phyloP scores from a whole-genome alignment of 2,797 vertebrate species.

The Ambastaia sidthimunki region DNA sequence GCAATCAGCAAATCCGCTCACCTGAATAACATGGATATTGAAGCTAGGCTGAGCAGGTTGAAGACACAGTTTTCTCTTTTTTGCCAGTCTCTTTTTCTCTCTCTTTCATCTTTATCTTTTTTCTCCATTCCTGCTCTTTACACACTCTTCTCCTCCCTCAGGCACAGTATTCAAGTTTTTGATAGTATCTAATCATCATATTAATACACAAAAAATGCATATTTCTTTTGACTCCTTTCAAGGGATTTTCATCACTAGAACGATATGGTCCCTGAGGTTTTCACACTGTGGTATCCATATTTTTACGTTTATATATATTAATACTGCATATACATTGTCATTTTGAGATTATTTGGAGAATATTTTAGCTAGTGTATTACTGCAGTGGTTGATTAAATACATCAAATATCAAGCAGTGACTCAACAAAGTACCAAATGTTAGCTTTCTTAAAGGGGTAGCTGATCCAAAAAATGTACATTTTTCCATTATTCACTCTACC shows the following conservation, averaged over 20 bases:
- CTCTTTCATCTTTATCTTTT: slow-evolving; percentile 16
- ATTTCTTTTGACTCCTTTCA: slow-evolving; percentile 20
- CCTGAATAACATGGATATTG: slow-evolving; percentile 52
- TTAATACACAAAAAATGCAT: slow-evolving; percentile 40
- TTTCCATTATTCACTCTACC: too few species aligned
- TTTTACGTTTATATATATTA: background rate
- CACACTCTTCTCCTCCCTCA: slow-evolving; percentile 16
- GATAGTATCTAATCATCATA: slow-evolving; percentile 56
- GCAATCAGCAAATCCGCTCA: slow-evolving; percentile 54
- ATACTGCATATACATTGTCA: too few species aligned
- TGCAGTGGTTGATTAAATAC: background rate
- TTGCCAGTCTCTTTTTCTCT: slow-evolving; percentile 30
- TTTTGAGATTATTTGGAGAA: too few species aligned
- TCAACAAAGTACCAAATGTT: background rate
- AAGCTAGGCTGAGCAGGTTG: slow-evolving; percentile 25
- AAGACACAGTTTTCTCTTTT: slow-evolving; percentile 28
- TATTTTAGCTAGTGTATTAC: background rate
- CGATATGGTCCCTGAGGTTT: slow-evolving; percentile 10
- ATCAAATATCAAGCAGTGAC: background rate
- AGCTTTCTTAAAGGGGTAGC: too few species aligned
- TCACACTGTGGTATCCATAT: background rate
- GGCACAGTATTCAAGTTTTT: slow-evolving; percentile 34
- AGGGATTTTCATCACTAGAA: slow-evolving; percentile 28
- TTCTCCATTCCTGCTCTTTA: slow-evolving; percentile 1
- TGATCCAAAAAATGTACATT: too few species aligned